Evolutionary conservation across 1,140 invertebrate species (phyloP), one percentile per base, ranked within the genome.

Genomic region (Listronotus bonariensis): DNA sequence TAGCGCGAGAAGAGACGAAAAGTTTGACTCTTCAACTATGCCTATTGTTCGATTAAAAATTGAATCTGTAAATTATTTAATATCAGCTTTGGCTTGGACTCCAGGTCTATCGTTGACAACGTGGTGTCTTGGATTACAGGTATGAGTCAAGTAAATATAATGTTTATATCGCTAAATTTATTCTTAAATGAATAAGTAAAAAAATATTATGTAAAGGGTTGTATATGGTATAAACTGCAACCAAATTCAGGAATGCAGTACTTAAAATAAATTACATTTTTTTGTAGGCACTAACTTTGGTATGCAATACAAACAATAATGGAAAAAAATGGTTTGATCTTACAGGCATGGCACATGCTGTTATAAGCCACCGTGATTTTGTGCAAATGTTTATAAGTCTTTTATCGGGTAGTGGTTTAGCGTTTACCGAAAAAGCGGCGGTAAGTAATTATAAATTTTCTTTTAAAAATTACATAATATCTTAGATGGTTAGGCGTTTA

Each of bases 11-110:
- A 68, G 69, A 76, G 10, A 82, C 74, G 68, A 80, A 62, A 70
- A 73, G 64, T 80, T 80, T 46, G 77, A 88, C 74, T 82, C 89
- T 6, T 83, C 84, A 6, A 80, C 88, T 53, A 83, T 85, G 46
- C 91, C 91, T 20, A 83, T 87, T 45, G 88, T 94, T 58, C 83
- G 86, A 9, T 82, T 94, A 32, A 88, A 86, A 42, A 81, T 86
- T 0, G 82, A 86, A 71, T 88, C 90, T 11, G 87, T 93, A 15
- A 84, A 84, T 64, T 86, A 86, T 42, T 77, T 94, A 10, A 84
- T 95, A 43, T 81, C 85, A 43, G 87, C 89, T 3, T 77, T 90
- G 41, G 83, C 85, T 1, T 85, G 83, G 82, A 82, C 86, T 71
- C 84, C 87, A 17, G 85, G 85, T 51, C 82, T 91, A 41, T 88